Evolutionary conservation across 1,140 invertebrate species (phyloP).

Genomic region (Holotrichia oblita): DNA sequence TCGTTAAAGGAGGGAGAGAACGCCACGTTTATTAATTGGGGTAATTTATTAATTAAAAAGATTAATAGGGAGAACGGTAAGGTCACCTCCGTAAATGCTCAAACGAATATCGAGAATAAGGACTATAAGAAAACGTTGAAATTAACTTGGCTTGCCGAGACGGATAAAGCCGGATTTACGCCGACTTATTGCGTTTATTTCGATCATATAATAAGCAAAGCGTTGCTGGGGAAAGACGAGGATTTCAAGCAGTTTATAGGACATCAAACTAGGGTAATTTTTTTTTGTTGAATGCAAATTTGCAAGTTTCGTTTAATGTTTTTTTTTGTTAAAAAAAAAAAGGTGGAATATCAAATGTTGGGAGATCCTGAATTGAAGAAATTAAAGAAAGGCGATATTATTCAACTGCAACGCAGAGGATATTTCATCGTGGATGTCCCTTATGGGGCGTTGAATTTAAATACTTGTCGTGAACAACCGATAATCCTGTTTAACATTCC

Average conservation of each 20-base stretch:
- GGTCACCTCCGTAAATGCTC: slow-evolving; percentile 80
- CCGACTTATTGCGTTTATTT: slow-evolving; percentile 93
- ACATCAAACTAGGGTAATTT: slow-evolving; percentile 82
- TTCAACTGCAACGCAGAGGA: slow-evolving; percentile 95
- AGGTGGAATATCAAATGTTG: slow-evolving; percentile 84
- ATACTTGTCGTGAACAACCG: slow-evolving; percentile 75
- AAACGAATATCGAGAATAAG: slow-evolving; percentile 88
- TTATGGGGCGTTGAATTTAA: slow-evolving; percentile 70
- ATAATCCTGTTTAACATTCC: slow-evolving; percentile 91
- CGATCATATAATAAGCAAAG: slow-evolving; percentile 95
- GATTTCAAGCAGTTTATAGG: slow-evolving; percentile 96
- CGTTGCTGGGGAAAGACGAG: slow-evolving; percentile 94
- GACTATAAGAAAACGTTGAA: slow-evolving; percentile 96
- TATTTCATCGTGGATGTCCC: slow-evolving; percentile 92
- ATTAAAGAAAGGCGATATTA: slow-evolving; percentile 93
- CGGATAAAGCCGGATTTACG: slow-evolving; percentile 70
- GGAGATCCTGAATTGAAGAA: slow-evolving; percentile 87
- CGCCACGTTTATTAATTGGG: slow-evolving; percentile 99
- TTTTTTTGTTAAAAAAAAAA: too few relatives aligned
- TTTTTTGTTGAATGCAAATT: slow-evolving; percentile 36
- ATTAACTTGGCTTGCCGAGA: slow-evolving; percentile 90
- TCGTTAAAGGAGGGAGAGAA: slow-evolving; percentile 88
- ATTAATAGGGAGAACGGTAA: slow-evolving; percentile 75
- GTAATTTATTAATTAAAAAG: slow-evolving; percentile 91
- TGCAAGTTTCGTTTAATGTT: not conserved